Evolutionary conservation across 2,888 invertebrate species (phyloP), one percentile per base, ranked within the genome.

Genomic region (Notocelia uddmanniana): DNA sequence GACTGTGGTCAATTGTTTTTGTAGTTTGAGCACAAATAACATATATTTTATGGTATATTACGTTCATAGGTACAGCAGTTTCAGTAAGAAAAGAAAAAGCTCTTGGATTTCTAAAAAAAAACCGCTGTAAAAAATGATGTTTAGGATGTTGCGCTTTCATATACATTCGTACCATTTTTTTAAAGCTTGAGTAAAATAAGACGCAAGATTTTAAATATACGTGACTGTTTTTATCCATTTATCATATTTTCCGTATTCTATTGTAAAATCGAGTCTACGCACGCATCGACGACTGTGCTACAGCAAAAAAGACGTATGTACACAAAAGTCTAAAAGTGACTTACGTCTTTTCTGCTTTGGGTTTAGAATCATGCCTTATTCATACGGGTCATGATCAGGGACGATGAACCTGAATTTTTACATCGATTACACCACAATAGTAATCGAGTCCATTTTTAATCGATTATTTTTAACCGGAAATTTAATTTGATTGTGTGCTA

Each of bases 341-440:
- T 37, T 64, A 64, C 52, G n/a, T 5, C 64, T 0, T 21, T 54
- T n/a, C 5, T 8, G 1, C 13, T 34, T 13, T 6, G 10, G 10
- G n/a, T 5, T 48, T 26, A 34, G 50, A 64, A 86, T 87, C 89
- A 92, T 92, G 84, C 89, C 89, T 84, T 89, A 92, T 93, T 85
- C 90, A 91, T 91, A 87, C 85, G 83, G 92, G 92, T 92, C 93
- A 93, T 89, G 92, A 90, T 91, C 92, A 92, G 85, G 92, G 90
- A 85, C 88, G 81, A 82, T 89, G 89, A 91, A 91, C 92, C 85
- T 87, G 87, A 87, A 88, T 91, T 91, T 91, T 91, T 89, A 89
- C 86, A 84, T 86, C 83, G 82, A 84, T 83, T 84, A 71, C 69
- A 82, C 81, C 79, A 80, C 80, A 79, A 64, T 64, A 54, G 64